These are phyloP conservation scores for Eupithecia vulgata DNA, from an alignment of 2,888 invertebrate species.

Conservation along the genomic window DNA sequence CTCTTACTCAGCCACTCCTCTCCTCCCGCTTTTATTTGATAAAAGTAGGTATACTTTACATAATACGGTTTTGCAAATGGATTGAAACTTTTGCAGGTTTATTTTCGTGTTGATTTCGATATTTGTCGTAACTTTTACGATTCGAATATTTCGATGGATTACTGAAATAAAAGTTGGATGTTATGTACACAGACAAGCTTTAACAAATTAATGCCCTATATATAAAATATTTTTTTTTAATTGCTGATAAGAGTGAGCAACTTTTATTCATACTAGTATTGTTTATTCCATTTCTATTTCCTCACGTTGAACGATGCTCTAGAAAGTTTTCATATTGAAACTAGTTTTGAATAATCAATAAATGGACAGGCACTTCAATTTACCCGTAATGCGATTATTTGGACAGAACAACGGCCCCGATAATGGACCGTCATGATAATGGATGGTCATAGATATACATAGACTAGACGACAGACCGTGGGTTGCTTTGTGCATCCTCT, in stretches of 20 bases:
- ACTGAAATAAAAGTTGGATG: background rate
- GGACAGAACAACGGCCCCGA: constrained; percentile 51
- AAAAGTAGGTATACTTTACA: constrained; percentile 28
- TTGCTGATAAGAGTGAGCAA: background rate
- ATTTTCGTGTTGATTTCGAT: constrained; percentile 1
- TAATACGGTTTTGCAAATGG: constrained; percentile 27
- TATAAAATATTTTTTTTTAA: background rate
- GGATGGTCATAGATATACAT: constrained; percentile 22
- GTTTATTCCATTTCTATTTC: background rate
- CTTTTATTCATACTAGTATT: background rate
- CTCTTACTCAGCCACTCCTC: constrained; percentile 29
- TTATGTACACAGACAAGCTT: background rate
- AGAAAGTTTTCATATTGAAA: background rate
- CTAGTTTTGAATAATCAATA: constrained; percentile 53
- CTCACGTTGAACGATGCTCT: background rate
- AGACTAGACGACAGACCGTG: background rate
- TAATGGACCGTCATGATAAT: constrained; percentile 53
- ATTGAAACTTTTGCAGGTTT: constrained; percentile 16
- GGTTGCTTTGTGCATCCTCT: constrained; percentile 30
- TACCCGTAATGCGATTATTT: constrained; percentile 60
- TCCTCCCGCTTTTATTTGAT: constrained; percentile 26
- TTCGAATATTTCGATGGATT: background rate
- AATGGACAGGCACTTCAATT: constrained; percentile 54
- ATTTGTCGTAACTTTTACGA: background rate
- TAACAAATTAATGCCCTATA: background rate